Evolutionary conservation across 2,797 vertebrate genomes (phyloP).

Genomic region (Helostoma temminkii): DNA sequence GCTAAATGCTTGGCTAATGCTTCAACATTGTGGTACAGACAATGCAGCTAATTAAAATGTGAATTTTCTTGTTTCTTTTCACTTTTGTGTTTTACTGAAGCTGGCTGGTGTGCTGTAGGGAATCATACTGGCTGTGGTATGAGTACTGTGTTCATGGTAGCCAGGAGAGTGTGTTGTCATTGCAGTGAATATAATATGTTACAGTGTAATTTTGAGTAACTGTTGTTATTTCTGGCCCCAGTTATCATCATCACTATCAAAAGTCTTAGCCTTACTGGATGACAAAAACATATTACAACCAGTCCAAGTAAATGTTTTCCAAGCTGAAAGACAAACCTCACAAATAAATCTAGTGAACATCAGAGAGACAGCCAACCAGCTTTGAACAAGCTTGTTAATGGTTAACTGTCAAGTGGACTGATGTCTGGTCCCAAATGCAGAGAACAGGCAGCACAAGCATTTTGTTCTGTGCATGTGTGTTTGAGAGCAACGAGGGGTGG

Average conservation of each 20-base stretch:
- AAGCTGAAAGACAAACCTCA: conserved; percentile 30
- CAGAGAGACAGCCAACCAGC: conserved; percentile 36
- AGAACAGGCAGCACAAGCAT: conserved; percentile 44
- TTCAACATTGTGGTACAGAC: not conserved
- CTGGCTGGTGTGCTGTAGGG: not conserved
- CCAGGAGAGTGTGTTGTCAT: not conserved
- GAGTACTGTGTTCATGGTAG: conserved; percentile 7
- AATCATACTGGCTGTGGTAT: not conserved
- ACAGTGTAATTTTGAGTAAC: not conserved
- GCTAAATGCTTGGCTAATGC: not conserved
- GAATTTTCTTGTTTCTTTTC: conserved; percentile 7
- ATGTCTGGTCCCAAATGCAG: conserved; percentile 73
- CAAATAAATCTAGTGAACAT: conserved; percentile 46
- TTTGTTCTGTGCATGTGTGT: conserved; percentile 16
- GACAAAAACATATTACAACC: not conserved
- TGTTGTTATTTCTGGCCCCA: not conserved
- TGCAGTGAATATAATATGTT: not conserved
- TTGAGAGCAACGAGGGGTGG: not conserved
- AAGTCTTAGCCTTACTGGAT: not conserved
- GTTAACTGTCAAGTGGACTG: conserved; percentile 79
- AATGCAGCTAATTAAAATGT: not conserved
- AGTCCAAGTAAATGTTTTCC: conserved; percentile 12
- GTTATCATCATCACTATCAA: not conserved
- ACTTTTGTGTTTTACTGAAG: not conserved
- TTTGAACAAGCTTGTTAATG: conserved; percentile 79